Evolutionary conservation across 2,797 vertebrate species (phyloP), one percentile per base, ranked within the genome.

Genomic region (Amniataba percoides): DNA sequence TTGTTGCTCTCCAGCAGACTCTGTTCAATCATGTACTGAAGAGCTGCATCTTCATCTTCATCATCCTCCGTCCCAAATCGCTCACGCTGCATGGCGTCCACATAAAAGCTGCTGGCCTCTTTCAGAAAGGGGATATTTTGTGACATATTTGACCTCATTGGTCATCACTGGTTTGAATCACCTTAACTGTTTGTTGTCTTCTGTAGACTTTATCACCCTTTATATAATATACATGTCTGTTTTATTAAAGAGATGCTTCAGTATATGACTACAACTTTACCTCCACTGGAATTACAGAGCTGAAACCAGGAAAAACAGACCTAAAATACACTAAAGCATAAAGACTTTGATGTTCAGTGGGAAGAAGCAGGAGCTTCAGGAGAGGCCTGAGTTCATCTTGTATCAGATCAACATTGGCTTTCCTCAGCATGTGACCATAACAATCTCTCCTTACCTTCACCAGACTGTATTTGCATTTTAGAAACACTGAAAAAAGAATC

Each of bases 1-100:
- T 92, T 95, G 81, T 66, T 92, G 61, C 76, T 80, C 15, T 96
- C 96, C 76, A 92, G 87, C 71, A 98, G 91, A 82, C 97, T 99
- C 89, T 96, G 96, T 16, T 97, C 95, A 68, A 99, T 98, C 90
- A 96, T 94, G 78, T 74, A 89, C 78, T 99, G 98, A 51, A 90
- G 90, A 1, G 78, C 89, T 52, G 94, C 92, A 61, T 84, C 91
- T 1, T 96, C 87, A 0, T 88, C 91, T 4, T 87, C 94, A 16
- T 94, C 87, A 1, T 95, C 96, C 27, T 95, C 95, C 16, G 85
- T 60, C 1, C 86, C 49, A 25, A 71, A 16, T 6, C n/a, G 15
- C 21, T 86, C 76, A 61, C 80, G 79, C 83, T 96, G 92, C 97
- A 98, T 97, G 49, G 63, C 72, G 77, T 76, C 80, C n/a, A 34